Percentiles rank a stretch among this genome's conserved stretches.
These are phyloP conservation scores for Heteractis magnifica DNA, from an alignment of 92 coral and sea anemone species.

Conservation along the genomic window DNA sequence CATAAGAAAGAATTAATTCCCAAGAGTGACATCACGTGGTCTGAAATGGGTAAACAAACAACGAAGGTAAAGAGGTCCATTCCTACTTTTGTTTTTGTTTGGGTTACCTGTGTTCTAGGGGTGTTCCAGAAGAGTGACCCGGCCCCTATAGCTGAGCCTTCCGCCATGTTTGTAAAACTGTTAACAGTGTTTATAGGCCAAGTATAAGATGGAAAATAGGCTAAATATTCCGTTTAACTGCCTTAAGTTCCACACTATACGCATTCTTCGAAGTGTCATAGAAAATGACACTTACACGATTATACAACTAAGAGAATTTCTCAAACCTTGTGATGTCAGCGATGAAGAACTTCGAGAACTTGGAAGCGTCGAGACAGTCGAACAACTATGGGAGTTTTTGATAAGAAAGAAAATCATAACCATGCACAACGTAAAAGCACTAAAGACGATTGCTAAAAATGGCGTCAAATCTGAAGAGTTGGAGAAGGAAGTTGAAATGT, in stretches of 20 bases:
- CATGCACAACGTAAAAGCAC: neutral
- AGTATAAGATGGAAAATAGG: neutral
- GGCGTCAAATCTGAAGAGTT: neutral
- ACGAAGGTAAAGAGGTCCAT: too few species aligned
- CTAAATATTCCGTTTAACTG: neutral
- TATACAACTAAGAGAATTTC: neutral
- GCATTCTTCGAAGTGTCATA: neutral
- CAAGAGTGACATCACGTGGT: too few species aligned
- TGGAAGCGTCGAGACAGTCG: neutral
- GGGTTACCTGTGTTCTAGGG: neutral
- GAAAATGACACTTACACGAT: neutral
- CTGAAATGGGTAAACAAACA: too few species aligned
- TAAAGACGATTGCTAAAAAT: neutral
- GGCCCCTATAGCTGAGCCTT: neutral
- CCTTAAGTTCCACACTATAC: neutral
- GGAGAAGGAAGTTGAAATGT: neutral
- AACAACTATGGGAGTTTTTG: neutral
- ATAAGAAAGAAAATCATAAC: neutral
- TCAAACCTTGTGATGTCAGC: neutral
- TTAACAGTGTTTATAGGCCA: neutral
- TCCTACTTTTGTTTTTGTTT: too few species aligned
- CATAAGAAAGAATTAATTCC: too few species aligned
- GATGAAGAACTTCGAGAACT: neutral
- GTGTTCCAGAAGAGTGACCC: neutral
- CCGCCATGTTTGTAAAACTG: neutral